Evolutionary conservation across 2,888 invertebrate species (phyloP).

Genomic region (Lycophotia porphyrea): DNA sequence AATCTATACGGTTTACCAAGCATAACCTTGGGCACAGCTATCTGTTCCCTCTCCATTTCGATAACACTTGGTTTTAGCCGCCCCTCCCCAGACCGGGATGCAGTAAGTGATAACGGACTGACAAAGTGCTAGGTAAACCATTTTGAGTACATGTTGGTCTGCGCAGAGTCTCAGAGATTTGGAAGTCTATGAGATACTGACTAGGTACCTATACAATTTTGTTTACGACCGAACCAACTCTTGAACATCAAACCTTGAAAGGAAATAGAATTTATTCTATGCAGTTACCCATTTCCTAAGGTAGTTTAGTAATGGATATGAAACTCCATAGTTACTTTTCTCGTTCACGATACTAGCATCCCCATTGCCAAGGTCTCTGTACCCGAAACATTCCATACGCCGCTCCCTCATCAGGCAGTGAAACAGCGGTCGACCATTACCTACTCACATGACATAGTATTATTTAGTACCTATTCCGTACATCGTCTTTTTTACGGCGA

Average conservation of each 20-base stretch:
- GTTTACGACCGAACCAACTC: background rate
- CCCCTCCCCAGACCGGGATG: too few species aligned
- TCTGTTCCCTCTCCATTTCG: too few species aligned
- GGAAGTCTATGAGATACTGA: too few species aligned
- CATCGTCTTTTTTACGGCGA: slow-evolving; percentile 54
- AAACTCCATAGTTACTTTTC: background rate
- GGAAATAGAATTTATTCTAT: background rate
- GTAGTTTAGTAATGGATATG: background rate
- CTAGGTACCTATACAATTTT: background rate
- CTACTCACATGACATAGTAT: slow-evolving; percentile 36
- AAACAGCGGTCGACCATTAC: slow-evolving; percentile 8
- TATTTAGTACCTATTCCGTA: slow-evolving; percentile 50
- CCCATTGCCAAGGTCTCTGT: background rate
- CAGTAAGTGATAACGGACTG: too few species aligned
- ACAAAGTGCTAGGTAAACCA: too few species aligned
- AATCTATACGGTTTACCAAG: too few species aligned
- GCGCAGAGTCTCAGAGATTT: too few species aligned
- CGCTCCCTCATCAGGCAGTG: slow-evolving; percentile 8
- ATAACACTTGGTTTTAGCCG: too few species aligned
- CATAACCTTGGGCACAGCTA: too few species aligned
- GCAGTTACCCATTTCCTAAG: background rate
- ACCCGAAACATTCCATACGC: background rate
- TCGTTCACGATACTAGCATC: background rate
- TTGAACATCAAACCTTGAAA: background rate
- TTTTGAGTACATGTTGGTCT: too few species aligned